Conservation (phyloP, 2,888 invertebrate species). For the Caenorhabditis wallacei region DNA sequence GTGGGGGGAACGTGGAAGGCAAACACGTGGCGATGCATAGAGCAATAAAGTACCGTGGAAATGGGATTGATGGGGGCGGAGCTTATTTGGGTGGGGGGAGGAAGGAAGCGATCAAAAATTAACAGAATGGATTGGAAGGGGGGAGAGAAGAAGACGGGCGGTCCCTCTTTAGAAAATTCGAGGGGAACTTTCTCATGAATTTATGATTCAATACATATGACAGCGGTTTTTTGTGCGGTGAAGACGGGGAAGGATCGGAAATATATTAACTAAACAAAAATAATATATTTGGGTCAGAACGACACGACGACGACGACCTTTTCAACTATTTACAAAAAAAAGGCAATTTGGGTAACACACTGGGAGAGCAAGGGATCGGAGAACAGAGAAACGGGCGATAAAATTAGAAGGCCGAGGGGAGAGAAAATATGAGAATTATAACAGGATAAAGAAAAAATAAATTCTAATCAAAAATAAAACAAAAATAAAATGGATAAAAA, state of each 20-base stretch:
- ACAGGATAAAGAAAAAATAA: conserved; percentile 5
- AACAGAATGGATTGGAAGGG: background rate
- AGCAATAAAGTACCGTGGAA: background rate
- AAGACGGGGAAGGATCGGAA: background rate
- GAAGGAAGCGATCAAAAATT: conserved; percentile 26
- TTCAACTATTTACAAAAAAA: conserved; percentile 38
- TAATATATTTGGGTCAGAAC: background rate
- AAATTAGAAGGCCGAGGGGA: background rate
- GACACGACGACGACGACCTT: background rate
- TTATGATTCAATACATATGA: conserved; percentile 12
- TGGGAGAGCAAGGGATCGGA: conserved; percentile 17
- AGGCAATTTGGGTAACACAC: background rate
- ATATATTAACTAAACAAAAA: conserved; percentile 2
- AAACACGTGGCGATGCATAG: background rate
- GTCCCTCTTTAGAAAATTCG: no score
- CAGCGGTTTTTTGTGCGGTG: background rate
- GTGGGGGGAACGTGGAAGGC: background rate
- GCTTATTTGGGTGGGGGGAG: background rate
- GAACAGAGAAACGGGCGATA: conserved; percentile 3
- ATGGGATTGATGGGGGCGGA: conserved; percentile 7
- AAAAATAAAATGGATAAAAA: background rate
- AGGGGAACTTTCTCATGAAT: conserved; percentile 31
- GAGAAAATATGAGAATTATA: background rate
- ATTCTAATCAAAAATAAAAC: background rate
- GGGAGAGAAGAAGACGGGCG: background rate